These are phyloP conservation scores for Rhinoderma darwinii DNA, from an alignment of 2,113 vertebrate species.

Conservation along the genomic window DNA sequence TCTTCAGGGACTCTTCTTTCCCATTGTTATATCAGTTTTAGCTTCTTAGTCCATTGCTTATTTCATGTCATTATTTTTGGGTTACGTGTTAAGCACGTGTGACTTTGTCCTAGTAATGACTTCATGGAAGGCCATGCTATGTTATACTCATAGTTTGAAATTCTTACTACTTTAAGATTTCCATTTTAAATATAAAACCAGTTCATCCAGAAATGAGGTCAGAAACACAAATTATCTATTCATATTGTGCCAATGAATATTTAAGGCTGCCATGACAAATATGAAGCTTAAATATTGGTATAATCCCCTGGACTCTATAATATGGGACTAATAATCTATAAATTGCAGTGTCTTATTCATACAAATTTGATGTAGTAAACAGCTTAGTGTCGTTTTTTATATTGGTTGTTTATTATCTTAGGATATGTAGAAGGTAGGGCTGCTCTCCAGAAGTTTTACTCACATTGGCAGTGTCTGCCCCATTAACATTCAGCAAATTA, in stretches of 20 bases:
- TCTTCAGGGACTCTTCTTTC: background rate
- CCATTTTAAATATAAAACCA: background rate
- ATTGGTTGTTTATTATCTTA: background rate
- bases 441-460: background rate
- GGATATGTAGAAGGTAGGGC: background rate
- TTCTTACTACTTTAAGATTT: slow-evolving; percentile 4
- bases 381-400: background rate
- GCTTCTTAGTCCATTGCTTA: background rate
- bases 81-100: background rate
- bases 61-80: background rate
- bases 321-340: background rate
- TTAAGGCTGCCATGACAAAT: slow-evolving; percentile 1
- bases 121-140: too few relatives aligned
- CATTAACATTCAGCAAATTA: background rate
- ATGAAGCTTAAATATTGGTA: background rate
- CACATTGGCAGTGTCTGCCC: background rate
- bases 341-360: background rate
- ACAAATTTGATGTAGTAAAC: background rate
- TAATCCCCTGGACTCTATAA: background rate
- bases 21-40: background rate
- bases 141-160: too few relatives aligned
- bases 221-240: slow-evolving; percentile 23
- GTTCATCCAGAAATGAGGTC: slow-evolving; percentile 20
- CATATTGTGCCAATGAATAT: background rate
- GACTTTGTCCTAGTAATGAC: background rate